A percentile compares a stretch with the other conserved stretches of the same genome.
These are phyloP conservation scores for Tamias sibiricus DNA, from an alignment of 2,113 vertebrate species.

Conservation along the genomic window DNA sequence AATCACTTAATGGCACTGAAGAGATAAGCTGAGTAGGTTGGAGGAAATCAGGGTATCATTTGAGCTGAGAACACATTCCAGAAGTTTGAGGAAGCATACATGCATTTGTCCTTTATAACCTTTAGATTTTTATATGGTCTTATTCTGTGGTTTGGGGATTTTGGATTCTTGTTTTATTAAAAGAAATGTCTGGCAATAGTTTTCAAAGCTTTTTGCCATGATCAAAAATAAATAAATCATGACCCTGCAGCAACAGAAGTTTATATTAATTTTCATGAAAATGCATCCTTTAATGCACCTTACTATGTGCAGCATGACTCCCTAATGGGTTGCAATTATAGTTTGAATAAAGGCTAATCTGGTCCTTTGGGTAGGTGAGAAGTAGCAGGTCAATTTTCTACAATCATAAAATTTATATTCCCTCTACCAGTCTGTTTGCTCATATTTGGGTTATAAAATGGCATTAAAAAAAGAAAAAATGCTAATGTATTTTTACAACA, in stretches of 20 bases:
- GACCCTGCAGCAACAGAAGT: background rate
- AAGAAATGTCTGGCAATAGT: background rate
- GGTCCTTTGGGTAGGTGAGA: background rate
- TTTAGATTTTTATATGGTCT: background rate
- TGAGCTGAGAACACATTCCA: background rate
- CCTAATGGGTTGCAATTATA: background rate
- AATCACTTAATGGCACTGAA: background rate
- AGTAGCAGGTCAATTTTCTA: background rate
- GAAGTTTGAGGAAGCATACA: background rate
- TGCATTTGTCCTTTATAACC: background rate
- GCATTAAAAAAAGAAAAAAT: background rate
- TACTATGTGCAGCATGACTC: background rate
- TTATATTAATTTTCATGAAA: background rate
- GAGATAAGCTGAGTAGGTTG: background rate
- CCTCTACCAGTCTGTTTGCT: background rate
- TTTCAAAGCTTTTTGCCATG: constrained; percentile 37
- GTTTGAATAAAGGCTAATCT: constrained; percentile 6
- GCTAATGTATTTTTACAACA: background rate
- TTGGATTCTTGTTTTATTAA: constrained; percentile 11
- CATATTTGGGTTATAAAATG: constrained; percentile 30
- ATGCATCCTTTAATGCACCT: background rate
- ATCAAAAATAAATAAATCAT: background rate
- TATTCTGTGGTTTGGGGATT: background rate
- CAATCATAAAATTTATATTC: background rate
- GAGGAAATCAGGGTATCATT: background rate